Conservation (phyloP, 23 tunicate species). For the Ascidia mentula region DNA sequence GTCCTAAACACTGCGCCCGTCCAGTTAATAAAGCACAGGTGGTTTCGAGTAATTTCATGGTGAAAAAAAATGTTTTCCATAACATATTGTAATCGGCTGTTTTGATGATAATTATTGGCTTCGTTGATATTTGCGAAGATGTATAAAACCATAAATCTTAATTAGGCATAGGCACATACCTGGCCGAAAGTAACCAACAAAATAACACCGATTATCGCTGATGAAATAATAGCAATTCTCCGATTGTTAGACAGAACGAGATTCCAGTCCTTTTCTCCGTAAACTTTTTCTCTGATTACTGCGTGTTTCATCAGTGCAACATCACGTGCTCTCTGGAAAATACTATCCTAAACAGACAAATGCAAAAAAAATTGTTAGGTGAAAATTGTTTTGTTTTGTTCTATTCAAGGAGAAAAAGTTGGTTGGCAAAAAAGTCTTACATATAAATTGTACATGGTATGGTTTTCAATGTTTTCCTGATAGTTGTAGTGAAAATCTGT, state of each 20-base stretch:
- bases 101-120: too few species aligned
- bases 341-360: not conserved
- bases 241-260: not conserved
- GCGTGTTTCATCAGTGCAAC: not conserved
- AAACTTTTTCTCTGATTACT: not conserved
- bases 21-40: too few species aligned
- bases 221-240: not conserved
- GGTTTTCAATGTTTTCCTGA: not conserved
- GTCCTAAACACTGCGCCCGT: too few species aligned
- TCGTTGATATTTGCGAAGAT: too few species aligned
- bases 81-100: too few species aligned
- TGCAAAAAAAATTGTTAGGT: not conserved
- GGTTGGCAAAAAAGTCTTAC: constrained; percentile 11
- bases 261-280: not conserved
- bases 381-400: not conserved
- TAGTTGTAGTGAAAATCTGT: constrained; percentile 12
- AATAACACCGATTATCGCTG: not conserved
- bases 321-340: not conserved
- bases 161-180: not conserved
- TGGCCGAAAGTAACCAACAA: not conserved
- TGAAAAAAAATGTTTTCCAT: too few species aligned
- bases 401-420: not conserved
- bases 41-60: too few species aligned
- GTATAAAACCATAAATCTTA: too few species aligned
- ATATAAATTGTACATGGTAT: constrained; percentile 23